phyloP scores from a whole-genome alignment of 2,113 vertebrate genomes.

The Vulpes ferrilata region DNA sequence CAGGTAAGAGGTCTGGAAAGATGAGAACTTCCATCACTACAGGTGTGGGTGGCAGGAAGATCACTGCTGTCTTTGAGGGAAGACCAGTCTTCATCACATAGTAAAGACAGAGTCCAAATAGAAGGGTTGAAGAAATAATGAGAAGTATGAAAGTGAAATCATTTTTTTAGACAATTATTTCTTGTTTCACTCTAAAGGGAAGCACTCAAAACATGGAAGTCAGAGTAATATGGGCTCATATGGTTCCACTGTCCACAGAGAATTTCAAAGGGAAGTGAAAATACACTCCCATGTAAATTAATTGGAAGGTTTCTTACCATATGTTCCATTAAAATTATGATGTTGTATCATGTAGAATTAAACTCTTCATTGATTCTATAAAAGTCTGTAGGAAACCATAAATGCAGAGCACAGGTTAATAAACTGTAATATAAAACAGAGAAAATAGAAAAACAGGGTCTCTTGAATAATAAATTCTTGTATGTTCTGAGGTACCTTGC shows the following conservation, averaged over 20 bases:
- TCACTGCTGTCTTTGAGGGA: neutral
- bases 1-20: neutral
- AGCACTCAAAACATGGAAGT: neutral
- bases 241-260: neutral
- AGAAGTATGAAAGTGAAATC: constrained; percentile 2
- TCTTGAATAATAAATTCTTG: neutral
- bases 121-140: neutral
- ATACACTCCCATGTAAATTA: neutral
- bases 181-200: neutral
- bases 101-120: neutral
- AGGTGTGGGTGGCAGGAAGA: neutral
- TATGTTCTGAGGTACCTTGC: neutral
- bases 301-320: neutral
- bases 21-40: neutral
- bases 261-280: neutral
- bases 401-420: neutral
- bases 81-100: neutral
- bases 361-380: neutral
- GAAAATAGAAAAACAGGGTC: neutral
- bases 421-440: neutral
- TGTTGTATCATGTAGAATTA: neutral
- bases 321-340: neutral
- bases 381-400: neutral
- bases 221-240: neutral
- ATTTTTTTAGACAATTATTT: neutral